Evolutionary conservation across 2,888 invertebrate genomes (phyloP).

Genomic region (Mechanitis messenoides): DNA sequence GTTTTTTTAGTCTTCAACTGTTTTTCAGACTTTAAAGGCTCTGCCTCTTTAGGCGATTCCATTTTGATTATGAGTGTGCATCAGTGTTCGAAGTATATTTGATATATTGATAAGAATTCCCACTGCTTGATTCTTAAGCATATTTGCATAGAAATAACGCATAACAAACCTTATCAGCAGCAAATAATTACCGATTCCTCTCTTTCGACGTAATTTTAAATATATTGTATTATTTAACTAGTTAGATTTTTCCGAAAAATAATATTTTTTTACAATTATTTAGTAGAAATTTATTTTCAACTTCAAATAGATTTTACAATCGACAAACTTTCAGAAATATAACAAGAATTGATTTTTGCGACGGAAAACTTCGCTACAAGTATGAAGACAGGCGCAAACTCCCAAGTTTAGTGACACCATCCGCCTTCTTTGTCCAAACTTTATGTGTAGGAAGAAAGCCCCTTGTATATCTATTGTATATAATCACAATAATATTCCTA

Average conservation of each 20-base stretch:
- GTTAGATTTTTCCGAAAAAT: no score
- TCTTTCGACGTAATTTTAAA: not conserved
- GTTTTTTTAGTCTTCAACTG: conserved; percentile 45
- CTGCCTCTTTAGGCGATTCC: conserved; percentile 46
- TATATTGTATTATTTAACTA: not conserved
- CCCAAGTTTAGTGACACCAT: conserved; percentile 18
- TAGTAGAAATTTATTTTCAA: not conserved
- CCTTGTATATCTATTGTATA: conserved; percentile 8
- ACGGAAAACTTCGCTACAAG: conserved; percentile 18
- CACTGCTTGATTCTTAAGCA: not conserved
- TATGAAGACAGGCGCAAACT: conserved; percentile 19
- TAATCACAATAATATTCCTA: not conserved
- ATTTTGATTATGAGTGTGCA: conserved; percentile 34
- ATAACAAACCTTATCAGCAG: not conserved
- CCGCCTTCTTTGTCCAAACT: conserved; percentile 13
- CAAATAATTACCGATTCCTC: not conserved
- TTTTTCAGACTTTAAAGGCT: conserved; percentile 44
- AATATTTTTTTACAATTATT: conserved; percentile 11
- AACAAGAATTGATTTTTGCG: conserved; percentile 4
- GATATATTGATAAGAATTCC: conserved; percentile 11
- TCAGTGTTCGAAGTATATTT: conserved; percentile 14
- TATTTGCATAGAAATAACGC: conserved; percentile 1
- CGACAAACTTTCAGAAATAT: not conserved
- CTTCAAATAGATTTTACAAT: not conserved
- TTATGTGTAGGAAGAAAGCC: conserved; percentile 13